Evolutionary conservation across 2,113 vertebrate species (phyloP), one percentile per base, ranked within the genome.

Genomic region (Lepisosteus osseus): DNA sequence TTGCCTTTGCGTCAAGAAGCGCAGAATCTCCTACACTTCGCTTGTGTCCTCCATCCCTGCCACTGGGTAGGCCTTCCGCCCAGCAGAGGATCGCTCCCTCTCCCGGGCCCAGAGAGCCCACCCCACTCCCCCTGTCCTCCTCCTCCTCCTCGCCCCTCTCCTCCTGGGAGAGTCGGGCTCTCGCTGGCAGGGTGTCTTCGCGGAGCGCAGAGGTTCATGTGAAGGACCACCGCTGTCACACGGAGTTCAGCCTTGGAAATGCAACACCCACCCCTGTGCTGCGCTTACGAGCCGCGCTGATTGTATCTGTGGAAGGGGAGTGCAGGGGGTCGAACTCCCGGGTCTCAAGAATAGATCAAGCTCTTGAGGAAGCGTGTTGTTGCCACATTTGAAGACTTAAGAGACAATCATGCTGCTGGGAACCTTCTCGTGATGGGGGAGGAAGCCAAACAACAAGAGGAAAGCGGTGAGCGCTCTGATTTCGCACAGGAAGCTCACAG

Each of bases 361-460:
- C 95, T 92, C 91, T 95, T 94, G 91, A 97, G 97, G 97, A 99
- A 98, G 94, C 88, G 86, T 89, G 94, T 94, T 94, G 93, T 29
- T 97, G 95, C 95, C 97, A 96, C 94, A 95, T 98, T 99, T 98
- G 97, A 98, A 98, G 97, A 99, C 95, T 93, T 29, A 94, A 97
- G 92, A 96, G 97, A 98, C 97, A 99, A 97, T 95, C 91, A 86
- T 82, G 91, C 93, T 97, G 95, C 95, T 98, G 96, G 97, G 97
- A 99, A 98, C 95, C 89, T 92, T 96, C 96, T 96, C 93, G 90
- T 92, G 91, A 93, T 92, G 92, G 80, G 29, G 86, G 95, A 97
- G 96, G 97, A 98, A 99, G 94, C 93, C 86, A 96, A 98, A 99
- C 97, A 99, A 99, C 94, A 86, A 97, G 97, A 99, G 97, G 97